Conservation (phyloP, 2,797 vertebrate genomes). For the Siniperca scherzeri region DNA sequence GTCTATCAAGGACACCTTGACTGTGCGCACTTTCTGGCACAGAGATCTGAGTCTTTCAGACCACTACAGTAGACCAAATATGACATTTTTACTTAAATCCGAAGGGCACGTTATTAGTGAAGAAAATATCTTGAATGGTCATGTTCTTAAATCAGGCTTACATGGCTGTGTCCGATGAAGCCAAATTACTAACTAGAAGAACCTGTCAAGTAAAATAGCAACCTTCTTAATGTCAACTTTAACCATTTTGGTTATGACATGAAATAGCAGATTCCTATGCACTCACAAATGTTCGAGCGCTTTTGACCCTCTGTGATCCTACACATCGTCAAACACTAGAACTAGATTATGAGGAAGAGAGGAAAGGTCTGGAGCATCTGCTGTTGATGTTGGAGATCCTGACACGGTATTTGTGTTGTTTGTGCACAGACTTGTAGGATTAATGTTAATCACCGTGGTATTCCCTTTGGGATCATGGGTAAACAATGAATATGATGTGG, state of each 20-base stretch:
- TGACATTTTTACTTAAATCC: conserved; percentile 1
- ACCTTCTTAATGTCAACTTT: neutral
- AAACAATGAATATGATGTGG: conserved; percentile 55
- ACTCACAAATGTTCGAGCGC: neutral
- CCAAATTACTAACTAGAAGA: neutral
- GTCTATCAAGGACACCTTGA: conserved; percentile 22
- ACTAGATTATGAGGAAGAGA: neutral
- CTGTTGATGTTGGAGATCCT: conserved; percentile 42
- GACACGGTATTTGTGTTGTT: conserved; percentile 55
- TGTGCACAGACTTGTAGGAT: conserved; percentile 65
- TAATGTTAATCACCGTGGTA: conserved; percentile 67
- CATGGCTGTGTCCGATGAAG: neutral
- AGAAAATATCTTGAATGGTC: neutral
- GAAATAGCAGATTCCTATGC: neutral
- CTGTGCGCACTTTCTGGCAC: neutral
- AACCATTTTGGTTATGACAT: neutral
- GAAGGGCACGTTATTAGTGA: neutral
- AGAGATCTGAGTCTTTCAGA: conserved; percentile 12
- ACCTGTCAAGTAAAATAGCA: neutral
- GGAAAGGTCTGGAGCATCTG: conserved; percentile 31
- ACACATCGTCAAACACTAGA: conserved; percentile 12
- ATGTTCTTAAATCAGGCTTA: neutral
- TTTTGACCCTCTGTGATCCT: neutral
- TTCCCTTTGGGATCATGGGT: conserved; percentile 54
- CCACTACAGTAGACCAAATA: neutral